Percentiles rank a stretch among this genome's conserved stretches.
phyloP scores from a whole-genome alignment of 2,888 invertebrate genomes.

The Panorpa germanica region DNA sequence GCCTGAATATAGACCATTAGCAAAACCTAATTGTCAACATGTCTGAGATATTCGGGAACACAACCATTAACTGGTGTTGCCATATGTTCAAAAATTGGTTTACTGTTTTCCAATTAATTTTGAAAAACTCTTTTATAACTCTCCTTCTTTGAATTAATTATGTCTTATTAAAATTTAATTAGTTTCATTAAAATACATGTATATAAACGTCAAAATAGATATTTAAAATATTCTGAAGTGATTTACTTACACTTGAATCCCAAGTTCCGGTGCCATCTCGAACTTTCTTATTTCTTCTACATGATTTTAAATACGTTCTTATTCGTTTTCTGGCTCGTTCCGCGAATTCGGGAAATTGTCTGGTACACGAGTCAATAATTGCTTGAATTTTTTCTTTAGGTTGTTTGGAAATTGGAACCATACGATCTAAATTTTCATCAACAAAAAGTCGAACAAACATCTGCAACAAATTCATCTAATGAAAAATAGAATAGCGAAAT shows the following conservation, averaged over 20 bases:
- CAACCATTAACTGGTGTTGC: too few species aligned
- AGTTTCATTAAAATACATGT: slow-evolving; percentile 3
- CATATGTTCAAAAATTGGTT: background rate
- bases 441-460: slow-evolving; percentile 96
- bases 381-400: slow-evolving; percentile 97
- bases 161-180: slow-evolving; percentile 1
- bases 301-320: slow-evolving; percentile 88
- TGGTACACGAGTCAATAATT: slow-evolving; percentile 89
- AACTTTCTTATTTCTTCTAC: slow-evolving; percentile 82
- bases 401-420: slow-evolving; percentile 93
- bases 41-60: too few species aligned
- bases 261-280: slow-evolving; percentile 63
- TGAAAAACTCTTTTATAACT: too few species aligned
- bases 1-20: slow-evolving; percentile 8
- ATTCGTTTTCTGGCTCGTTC: slow-evolving; percentile 88
- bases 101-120: too few species aligned
- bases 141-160: too few species aligned
- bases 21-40: slow-evolving; percentile 3
- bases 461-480: slow-evolving; percentile 30
- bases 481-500: slow-evolving; percentile 14
- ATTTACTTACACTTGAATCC: slow-evolving; percentile 75
- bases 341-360: slow-evolving; percentile 93
- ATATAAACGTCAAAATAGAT: slow-evolving; percentile 8
- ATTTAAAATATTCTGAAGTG: too few species aligned
- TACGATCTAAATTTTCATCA: slow-evolving; percentile 89